A percentile compares a stretch with the other conserved stretches of the same genome.
phyloP scores from a whole-genome alignment of 2,113 vertebrate species.

The Mobula birostris region DNA sequence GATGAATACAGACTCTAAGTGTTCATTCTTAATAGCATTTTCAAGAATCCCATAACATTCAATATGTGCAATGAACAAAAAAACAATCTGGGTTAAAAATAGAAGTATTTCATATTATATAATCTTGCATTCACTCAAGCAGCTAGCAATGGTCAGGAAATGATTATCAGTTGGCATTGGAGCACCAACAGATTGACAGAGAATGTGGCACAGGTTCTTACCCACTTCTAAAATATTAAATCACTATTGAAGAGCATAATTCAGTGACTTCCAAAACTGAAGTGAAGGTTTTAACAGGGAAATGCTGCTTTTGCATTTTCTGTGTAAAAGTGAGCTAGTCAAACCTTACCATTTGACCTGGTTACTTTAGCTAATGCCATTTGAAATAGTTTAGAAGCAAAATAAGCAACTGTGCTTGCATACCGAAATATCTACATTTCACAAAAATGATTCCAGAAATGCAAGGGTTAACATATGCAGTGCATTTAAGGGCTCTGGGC shows the following conservation, averaged over 20 bases:
- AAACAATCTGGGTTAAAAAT: not conserved
- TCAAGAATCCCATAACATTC: not conserved
- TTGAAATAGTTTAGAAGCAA: not conserved
- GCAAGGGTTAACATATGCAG: too few species aligned
- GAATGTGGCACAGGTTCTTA: not conserved
- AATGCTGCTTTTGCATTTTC: not conserved
- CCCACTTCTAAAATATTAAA: not conserved
- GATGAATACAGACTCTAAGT: not conserved
- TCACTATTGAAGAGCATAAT: not conserved
- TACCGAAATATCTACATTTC: not conserved
- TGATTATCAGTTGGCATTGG: not conserved
- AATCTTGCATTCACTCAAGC: not conserved
- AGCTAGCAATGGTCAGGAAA: not conserved
- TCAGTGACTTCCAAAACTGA: not conserved
- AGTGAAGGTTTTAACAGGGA: not conserved
- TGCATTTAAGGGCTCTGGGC: too few species aligned
- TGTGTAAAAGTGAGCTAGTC: not conserved
- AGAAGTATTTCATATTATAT: not conserved
- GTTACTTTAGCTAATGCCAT: not conserved
- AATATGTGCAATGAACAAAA: not conserved
- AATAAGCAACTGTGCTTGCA: not conserved
- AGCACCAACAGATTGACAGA: not conserved
- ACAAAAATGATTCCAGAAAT: not conserved
- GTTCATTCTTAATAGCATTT: not conserved
- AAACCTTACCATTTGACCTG: not conserved